These are phyloP conservation scores for Campoletis sonorensis DNA, from an alignment of 1,140 invertebrate species.

Conservation along the genomic window DNA sequence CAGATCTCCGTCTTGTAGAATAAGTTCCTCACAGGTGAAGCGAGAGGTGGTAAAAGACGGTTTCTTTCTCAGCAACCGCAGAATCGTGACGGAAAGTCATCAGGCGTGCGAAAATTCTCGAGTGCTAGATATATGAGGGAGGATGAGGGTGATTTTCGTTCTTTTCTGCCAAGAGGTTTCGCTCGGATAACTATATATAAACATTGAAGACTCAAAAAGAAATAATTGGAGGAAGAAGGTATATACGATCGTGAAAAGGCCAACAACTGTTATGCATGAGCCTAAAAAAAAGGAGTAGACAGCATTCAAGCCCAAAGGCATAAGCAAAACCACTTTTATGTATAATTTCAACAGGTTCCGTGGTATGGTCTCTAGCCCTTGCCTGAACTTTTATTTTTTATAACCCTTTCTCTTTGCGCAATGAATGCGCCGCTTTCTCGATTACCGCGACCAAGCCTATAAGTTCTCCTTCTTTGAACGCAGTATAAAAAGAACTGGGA, in stretches of 20 bases:
- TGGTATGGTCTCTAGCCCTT: background rate
- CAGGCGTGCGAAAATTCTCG: slow-evolving; percentile 68
- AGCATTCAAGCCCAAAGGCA: slow-evolving; percentile 22
- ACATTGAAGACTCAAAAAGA: slow-evolving; percentile 31
- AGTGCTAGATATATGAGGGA: slow-evolving; percentile 47
- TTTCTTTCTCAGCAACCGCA: slow-evolving; percentile 55
- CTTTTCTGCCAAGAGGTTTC: background rate
- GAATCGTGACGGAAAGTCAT: slow-evolving; percentile 71
- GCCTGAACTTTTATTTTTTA: slow-evolving; percentile 7
- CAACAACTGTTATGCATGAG: slow-evolving; percentile 20
- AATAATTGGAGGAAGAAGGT: slow-evolving; percentile 45
- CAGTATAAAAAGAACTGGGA: background rate
- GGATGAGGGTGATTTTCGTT: slow-evolving; percentile 4
- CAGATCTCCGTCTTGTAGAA: slow-evolving; percentile 25
- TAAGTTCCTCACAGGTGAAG: slow-evolving; percentile 42
- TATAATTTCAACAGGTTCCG: slow-evolving; percentile 31
- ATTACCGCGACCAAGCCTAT: slow-evolving; percentile 46
- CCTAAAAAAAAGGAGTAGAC: slow-evolving; percentile 16
- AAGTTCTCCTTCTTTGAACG: slow-evolving; percentile 53
- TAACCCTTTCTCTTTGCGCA: slow-evolving; percentile 3
- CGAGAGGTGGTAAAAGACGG: background rate
- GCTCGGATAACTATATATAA: background rate
- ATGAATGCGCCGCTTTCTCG: background rate
- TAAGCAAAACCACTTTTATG: slow-evolving; percentile 42
- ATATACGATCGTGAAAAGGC: background rate